Evolutionary conservation across 2,797 vertebrate species (phyloP).

Genomic region (Strix occidentalis): DNA sequence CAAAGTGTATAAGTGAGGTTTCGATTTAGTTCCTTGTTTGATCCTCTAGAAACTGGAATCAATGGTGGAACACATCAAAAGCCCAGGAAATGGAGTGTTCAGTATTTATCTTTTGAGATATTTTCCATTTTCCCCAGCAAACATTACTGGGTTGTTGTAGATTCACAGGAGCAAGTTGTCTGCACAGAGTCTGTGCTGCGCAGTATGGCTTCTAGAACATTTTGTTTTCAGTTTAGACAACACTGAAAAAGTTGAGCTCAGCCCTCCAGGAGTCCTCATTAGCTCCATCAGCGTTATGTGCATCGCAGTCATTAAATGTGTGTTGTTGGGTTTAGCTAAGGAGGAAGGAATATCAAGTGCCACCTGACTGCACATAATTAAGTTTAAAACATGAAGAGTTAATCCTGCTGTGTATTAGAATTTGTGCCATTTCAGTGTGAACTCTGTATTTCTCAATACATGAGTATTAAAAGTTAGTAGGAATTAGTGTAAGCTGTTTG

Average conservation of each 20-base stretch:
- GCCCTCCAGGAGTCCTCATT: slow-evolving; percentile 56
- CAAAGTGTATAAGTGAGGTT: not conserved
- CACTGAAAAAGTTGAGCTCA: not conserved
- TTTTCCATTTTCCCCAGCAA: not conserved
- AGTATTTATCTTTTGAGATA: not conserved
- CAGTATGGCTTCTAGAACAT: slow-evolving; percentile 44
- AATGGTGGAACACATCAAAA: not conserved
- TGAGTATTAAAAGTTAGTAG: not conserved
- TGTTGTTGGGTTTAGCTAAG: not conserved
- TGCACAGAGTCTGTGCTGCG: not conserved
- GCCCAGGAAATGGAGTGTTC: not conserved
- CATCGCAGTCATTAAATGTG: not conserved
- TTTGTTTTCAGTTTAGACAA: slow-evolving; percentile 44
- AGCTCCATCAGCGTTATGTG: not conserved
- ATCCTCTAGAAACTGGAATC: not conserved
- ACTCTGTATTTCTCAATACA: not conserved
- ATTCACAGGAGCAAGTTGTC: not conserved
- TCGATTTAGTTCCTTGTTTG: not conserved
- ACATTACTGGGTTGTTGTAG: not conserved
- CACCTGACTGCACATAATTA: not conserved
- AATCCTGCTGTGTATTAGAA: not conserved
- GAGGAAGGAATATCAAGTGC: not conserved
- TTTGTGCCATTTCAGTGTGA: not conserved
- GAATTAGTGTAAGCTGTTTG: slow-evolving; percentile 11
- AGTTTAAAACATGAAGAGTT: slow-evolving; percentile 8